These are phyloP conservation scores for Otis tarda DNA, from an alignment of 2,113 vertebrate species.

Conservation along the genomic window DNA sequence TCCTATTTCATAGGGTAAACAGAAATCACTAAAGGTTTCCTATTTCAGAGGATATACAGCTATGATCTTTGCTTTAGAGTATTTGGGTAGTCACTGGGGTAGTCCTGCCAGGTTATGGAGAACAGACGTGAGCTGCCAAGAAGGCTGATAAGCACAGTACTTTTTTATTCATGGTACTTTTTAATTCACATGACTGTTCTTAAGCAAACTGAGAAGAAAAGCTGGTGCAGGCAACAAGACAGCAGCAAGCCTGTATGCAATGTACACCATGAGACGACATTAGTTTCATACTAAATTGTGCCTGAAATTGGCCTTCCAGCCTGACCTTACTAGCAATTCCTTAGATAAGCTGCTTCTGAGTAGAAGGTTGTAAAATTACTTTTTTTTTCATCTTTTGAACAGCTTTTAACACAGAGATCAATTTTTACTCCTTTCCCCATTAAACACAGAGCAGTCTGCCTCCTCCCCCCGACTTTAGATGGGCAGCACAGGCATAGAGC, in stretches of 20 bases:
- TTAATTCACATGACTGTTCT: background rate
- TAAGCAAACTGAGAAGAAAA: slow-evolving; percentile 1
- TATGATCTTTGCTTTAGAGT: background rate
- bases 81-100: background rate
- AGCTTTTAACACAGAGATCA: background rate
- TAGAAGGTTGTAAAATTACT: background rate
- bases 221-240: background rate
- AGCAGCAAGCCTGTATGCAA: background rate
- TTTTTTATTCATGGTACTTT: background rate
- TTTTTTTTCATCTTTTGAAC: background rate
- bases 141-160: background rate
- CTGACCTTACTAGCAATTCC: background rate
- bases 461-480: background rate
- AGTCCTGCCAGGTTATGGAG: background rate
- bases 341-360: background rate
- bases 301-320: background rate
- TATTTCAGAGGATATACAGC: background rate
- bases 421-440: background rate
- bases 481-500: background rate
- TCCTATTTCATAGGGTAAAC: background rate
- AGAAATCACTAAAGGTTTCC: background rate
- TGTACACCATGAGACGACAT: background rate
- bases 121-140: background rate
- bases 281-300: background rate
- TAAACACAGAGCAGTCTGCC: background rate